Base-by-base conservation (phyloP, 2,113 vertebrate genomes). In the Dascyllus trimaculatus region DNA sequence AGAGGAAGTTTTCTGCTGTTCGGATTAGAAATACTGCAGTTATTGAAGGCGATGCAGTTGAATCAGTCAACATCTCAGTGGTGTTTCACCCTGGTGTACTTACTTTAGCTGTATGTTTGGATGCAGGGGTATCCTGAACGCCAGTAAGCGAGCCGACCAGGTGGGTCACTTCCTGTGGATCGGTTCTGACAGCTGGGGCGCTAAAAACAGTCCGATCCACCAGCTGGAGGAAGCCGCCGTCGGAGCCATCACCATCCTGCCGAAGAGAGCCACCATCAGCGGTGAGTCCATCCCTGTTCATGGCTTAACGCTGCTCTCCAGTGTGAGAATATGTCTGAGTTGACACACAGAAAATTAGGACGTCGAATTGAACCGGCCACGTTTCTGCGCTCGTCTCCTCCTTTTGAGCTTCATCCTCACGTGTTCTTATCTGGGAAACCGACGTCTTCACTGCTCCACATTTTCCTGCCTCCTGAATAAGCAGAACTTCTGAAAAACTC, bases 171-270 rank as follows among this genome's bases (percentile, higher is more conserved):
- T 99, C 90, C 92, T 98, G 0, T 99, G 98, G 98, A 96, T 99
- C 21, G 98, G 97, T 56, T 99, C 98, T 0, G 97, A 99, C 94
- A 99, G 96, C 25, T 99, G 98, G 98, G 98, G 98, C n/a, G 96
- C 98, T 78, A 99, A 99, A 83, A 85, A 96, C 80, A 95, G 94
- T 74, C 97, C 97, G 0, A 88, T 99, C 54, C 90, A 96, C 40
- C 95, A 96, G 76, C 95, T 97, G 26, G 97, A 97, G 89, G 98
- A 98, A 0, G 94, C 97, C 0, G 97, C 97, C 0, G 93, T 97
- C 57, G 97, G 97, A 9, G 97, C 97, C 49, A 95, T 99, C 88
- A 99, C 98, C 71, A 97, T 99, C 75, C 94, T 99, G 85, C 98
- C 97, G 3, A 99, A 99, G 92, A 91, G 98, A 84, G 95, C 97